Conservation (phyloP, 2,113 vertebrate species). For the Chaenogobius annularis region DNA sequence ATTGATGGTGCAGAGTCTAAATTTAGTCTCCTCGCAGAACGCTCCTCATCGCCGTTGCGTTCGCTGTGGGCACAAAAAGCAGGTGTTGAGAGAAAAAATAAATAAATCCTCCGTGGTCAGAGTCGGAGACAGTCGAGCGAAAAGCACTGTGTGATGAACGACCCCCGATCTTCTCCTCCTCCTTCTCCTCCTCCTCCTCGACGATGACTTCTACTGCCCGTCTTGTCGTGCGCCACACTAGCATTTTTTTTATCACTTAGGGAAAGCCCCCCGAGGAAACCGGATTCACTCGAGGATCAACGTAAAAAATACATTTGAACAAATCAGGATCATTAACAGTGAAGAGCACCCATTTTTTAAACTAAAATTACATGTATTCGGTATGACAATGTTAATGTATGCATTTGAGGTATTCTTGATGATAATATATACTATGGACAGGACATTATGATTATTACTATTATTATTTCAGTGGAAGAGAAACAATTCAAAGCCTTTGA, state of each 20-base stretch:
- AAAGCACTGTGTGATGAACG: slow-evolving; percentile 38
- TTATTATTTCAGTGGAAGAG: too few species aligned
- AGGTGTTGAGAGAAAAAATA: slow-evolving; percentile 43
- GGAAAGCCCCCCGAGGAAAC: slow-evolving; percentile 41
- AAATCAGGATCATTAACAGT: slow-evolving; percentile 47
- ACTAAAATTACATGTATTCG: too few species aligned
- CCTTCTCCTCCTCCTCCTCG: neutral
- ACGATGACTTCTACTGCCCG: neutral
- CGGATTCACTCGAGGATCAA: slow-evolving; percentile 32
- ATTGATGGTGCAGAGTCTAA: slow-evolving; percentile 72
- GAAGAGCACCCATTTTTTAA: slow-evolving; percentile 23
- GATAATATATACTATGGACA: too few species aligned
- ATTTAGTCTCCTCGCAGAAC: slow-evolving; percentile 67
- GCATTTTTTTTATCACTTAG: slow-evolving; percentile 59
- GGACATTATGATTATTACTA: too few species aligned
- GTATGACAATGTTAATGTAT: too few species aligned
- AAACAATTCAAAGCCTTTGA: too few species aligned
- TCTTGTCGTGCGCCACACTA: slow-evolving; percentile 51
- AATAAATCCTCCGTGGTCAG: slow-evolving; percentile 54
- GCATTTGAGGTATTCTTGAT: too few species aligned
- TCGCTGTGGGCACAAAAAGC: slow-evolving; percentile 61
- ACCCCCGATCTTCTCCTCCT: neutral
- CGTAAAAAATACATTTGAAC: slow-evolving; percentile 30
- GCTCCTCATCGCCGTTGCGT: slow-evolving; percentile 45
- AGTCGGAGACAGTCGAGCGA: slow-evolving; percentile 59